These are phyloP conservation scores for Pimpla rufipes DNA, from an alignment of 2,888 invertebrate genomes.

Conservation along the genomic window DNA sequence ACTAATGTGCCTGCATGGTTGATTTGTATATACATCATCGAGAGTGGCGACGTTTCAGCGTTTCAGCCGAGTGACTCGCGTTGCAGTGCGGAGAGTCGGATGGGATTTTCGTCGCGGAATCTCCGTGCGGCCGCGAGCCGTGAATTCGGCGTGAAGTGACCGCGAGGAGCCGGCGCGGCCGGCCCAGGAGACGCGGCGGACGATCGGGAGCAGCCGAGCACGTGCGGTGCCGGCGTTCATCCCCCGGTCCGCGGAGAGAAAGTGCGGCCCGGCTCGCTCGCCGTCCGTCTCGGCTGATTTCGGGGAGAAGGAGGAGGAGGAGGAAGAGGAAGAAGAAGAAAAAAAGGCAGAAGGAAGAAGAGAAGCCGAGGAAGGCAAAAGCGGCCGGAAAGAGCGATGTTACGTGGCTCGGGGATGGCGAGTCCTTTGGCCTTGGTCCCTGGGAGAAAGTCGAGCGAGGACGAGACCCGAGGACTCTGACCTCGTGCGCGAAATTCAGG, in stretches of 20 bases:
- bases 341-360: not conserved
- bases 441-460: constrained; percentile 54
- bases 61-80: not conserved
- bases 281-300: constrained; percentile 33
- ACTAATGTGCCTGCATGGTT: not conserved
- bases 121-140: not conserved
- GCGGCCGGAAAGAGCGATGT: too few relatives aligned
- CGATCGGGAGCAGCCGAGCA: constrained; percentile 45
- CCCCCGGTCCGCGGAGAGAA: constrained; percentile 48
- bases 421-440: constrained; percentile 55
- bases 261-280: too few relatives aligned
- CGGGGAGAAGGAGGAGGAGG: not conserved
- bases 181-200: constrained; percentile 16
- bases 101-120: constrained; percentile 11
- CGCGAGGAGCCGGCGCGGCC: constrained; percentile 12
- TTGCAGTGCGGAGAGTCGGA: too few relatives aligned
- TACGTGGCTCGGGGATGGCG: constrained; percentile 38
- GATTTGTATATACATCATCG: too few relatives aligned
- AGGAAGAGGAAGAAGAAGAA: constrained; percentile 15
- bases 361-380: constrained; percentile 24
- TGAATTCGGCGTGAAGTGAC: not conserved
- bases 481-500: constrained; percentile 48
- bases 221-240: constrained; percentile 64
- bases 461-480: constrained; percentile 57
- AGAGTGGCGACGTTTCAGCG: not conserved